Evolutionary conservation across 2,113 vertebrate genomes (phyloP).

Genomic region (Meles meles): DNA sequence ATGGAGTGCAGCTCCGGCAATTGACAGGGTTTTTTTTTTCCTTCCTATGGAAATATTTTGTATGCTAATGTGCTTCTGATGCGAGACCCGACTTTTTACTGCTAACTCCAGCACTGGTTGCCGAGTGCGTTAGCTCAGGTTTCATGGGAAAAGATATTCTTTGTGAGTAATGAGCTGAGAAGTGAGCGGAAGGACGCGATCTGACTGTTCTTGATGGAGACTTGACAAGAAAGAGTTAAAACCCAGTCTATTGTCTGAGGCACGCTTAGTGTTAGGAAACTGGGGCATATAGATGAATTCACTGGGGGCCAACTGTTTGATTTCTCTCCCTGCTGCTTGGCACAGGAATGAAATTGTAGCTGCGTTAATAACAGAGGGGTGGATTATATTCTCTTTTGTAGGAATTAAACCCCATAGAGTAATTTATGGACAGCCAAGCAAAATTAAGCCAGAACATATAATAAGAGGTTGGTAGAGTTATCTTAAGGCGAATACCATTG

Average conservation of each 20-base stretch:
- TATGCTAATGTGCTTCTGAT: slow-evolving; percentile 70
- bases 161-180: slow-evolving; percentile 26
- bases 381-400: slow-evolving; percentile 71
- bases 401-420: slow-evolving; percentile 64
- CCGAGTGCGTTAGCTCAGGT: slow-evolving; percentile 53
- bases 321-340: slow-evolving; percentile 70
- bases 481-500: background rate
- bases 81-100: slow-evolving; percentile 58
- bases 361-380: slow-evolving; percentile 61
- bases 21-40: background rate
- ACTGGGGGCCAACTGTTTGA: slow-evolving; percentile 75
- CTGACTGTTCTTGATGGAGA: slow-evolving; percentile 44
- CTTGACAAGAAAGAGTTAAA: slow-evolving; percentile 55
- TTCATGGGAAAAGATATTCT: slow-evolving; percentile 54
- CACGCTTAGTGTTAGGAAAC: slow-evolving; percentile 68
- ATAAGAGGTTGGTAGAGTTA: background rate
- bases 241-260: slow-evolving; percentile 35
- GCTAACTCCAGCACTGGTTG: slow-evolving; percentile 55
- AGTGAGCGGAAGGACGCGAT: slow-evolving; percentile 35
- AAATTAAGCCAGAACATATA: slow-evolving; percentile 4
- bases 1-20: slow-evolving; percentile 25
- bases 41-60: slow-evolving; percentile 63
- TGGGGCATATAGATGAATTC: slow-evolving; percentile 71
- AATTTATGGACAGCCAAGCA: slow-evolving; percentile 50
- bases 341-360: slow-evolving; percentile 65